These are phyloP conservation scores for Mesocentrotus franciscanus DNA, from an alignment of 53 echinoderm and acorn worm species.

Conservation along the genomic window DNA sequence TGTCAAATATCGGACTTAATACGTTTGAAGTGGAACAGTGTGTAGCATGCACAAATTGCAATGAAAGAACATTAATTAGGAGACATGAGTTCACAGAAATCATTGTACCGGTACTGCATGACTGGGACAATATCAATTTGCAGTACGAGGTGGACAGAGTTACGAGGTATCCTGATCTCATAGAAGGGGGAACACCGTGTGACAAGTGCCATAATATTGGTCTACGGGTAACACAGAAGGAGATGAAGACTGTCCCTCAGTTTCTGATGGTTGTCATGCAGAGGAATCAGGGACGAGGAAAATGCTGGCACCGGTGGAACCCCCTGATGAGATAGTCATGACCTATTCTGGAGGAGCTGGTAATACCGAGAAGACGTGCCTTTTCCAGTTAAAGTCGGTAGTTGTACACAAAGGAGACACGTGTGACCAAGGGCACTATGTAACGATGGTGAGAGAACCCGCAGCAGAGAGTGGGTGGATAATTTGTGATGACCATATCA, in stretches of 20 bases:
- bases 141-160: constrained; percentile 37
- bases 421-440: constrained; percentile 50
- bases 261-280: constrained; percentile 39
- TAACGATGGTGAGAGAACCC: constrained; percentile 36
- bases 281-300: constrained; percentile 53
- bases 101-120: constrained; percentile 38
- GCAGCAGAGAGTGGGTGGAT: constrained; percentile 11
- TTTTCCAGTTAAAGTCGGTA: constrained; percentile 38
- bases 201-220: background rate
- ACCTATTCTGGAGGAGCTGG: constrained; percentile 29
- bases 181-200: constrained; percentile 5
- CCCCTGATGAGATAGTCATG: background rate
- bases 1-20: constrained; percentile 36
- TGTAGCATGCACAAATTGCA: constrained; percentile 47
- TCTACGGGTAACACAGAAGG: background rate
- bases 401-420: constrained; percentile 50
- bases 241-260: constrained; percentile 37
- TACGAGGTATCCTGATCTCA: constrained; percentile 1
- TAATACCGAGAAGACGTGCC: background rate
- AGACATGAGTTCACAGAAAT: constrained; percentile 28
- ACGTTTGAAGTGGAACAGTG: constrained; percentile 31
- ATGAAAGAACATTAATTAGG: constrained; percentile 2
- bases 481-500: constrained; percentile 63
- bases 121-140: constrained; percentile 26
- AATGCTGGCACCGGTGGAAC: constrained; percentile 37